Base-by-base conservation (phyloP, 2,113 vertebrate species). In the Cygnus atratus region DNA sequence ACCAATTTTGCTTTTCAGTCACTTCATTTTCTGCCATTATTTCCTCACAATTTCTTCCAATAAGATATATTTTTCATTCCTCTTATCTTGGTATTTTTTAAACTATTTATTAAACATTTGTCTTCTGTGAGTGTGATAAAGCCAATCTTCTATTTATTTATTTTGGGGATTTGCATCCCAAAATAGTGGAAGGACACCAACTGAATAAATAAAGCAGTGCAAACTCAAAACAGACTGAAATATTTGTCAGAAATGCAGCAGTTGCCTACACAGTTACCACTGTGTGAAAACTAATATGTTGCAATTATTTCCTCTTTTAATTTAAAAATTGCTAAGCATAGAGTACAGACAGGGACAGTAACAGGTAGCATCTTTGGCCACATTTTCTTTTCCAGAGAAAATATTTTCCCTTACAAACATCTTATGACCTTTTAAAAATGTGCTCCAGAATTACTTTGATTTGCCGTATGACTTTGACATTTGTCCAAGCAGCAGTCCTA, bases 111-210 rank as follows among this genome's bases (percentile, higher is more conserved):
- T 74, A 59, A 88, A 21, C 0, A 28, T 57, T 91, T 81, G 5
- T n/a, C 8, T 26, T 75, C 17, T 37, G 1, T 63, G 26, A 41
- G 1, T 3, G 1, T 37, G 20, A 39, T 31, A 55, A 2, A 67
- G 0, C 2, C 5, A 57, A 46, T 63, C 7, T 52, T 84, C 52
- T 65, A 31, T 35, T 79, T 70, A 21, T 62, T 61, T 82, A 11
- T 84, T 86, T 77, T 3, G 8, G 26, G 9, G 3, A 57, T 31
- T 68, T 92, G 9, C 28, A 59, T 37, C 3, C 3, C 13, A n/a
- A 87, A 65, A 21, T 9, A 84, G 10, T 12, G 10, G 10, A 65
- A 71, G 2, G 8, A 24, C 9, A 87, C 1, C 7, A 74, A 11
- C 6, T 39, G 18, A 65, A 59, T 9, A 39, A 29, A 66, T 31